Percentiles rank a stretch among this genome's conserved stretches.
phyloP scores from a whole-genome alignment of 2,888 invertebrate genomes.

The Hoplodrina blanda region DNA sequence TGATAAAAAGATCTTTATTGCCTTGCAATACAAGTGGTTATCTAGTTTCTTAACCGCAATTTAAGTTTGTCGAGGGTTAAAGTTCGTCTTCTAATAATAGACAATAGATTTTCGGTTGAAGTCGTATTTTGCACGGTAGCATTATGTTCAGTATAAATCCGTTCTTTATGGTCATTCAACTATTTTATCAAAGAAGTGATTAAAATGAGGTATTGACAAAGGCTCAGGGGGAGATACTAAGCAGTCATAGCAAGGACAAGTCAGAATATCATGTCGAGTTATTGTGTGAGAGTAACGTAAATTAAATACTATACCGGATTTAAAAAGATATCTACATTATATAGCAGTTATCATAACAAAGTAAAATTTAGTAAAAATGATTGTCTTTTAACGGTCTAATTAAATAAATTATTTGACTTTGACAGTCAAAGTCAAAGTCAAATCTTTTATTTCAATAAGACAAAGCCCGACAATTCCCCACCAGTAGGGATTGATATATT shows the following conservation, averaged over 20 bases:
- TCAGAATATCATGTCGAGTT: conserved; percentile 32
- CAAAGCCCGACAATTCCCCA: no score
- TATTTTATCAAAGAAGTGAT: conserved; percentile 47
- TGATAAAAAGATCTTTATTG: conserved; percentile 2
- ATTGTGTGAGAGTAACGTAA: conserved; percentile 16
- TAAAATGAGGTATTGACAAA: conserved; percentile 28
- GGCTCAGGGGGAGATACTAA: conserved; percentile 16
- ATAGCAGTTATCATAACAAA: neutral
- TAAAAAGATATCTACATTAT: no score
- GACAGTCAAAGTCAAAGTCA: no score
- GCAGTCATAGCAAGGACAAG: neutral
- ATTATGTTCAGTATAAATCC: conserved; percentile 43
- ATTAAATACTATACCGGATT: neutral
- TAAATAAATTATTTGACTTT: no score
- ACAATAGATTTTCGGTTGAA: conserved; percentile 59
- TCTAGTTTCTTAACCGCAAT: neutral
- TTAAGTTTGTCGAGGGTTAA: conserved; percentile 33
- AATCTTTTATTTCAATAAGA: no score
- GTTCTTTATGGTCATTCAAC: conserved; percentile 56
- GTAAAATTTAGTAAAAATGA: no score
- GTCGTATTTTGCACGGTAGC: conserved; percentile 63
- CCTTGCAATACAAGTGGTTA: neutral
- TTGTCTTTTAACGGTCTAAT: no score
- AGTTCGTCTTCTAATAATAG: conserved; percentile 44
- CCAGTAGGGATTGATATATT: no score